Evolutionary conservation across 2,797 vertebrate genomes (phyloP).

Genomic region (Gambusia yucatana): DNA sequence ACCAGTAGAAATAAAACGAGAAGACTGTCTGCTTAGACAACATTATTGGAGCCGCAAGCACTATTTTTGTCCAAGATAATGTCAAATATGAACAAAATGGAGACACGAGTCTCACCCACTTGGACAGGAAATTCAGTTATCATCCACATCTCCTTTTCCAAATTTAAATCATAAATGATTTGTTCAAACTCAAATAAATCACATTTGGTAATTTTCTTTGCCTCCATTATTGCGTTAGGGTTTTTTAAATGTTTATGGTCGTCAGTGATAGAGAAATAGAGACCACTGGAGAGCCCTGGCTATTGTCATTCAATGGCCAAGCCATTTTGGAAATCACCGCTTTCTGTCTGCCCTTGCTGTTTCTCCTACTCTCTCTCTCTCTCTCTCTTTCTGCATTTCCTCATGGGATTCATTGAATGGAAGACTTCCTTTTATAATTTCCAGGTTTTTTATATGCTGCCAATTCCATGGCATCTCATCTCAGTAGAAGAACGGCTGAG

Average conservation of each 20-base stretch:
- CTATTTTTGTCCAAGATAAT: slow-evolving; percentile 14
- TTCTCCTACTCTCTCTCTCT: slow-evolving; percentile 41
- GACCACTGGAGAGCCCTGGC: slow-evolving; percentile 74
- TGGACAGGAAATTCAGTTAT: slow-evolving; percentile 62
- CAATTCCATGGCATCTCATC: slow-evolving; percentile 35
- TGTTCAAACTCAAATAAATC: slow-evolving; percentile 74
- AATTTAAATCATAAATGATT: slow-evolving; percentile 73
- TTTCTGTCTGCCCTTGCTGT: slow-evolving; percentile 75
- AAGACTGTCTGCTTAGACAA: slow-evolving; percentile 24
- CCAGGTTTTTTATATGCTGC: slow-evolving; percentile 74
- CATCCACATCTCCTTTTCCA: slow-evolving; percentile 70
- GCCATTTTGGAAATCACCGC: slow-evolving; percentile 79
- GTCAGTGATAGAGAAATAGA: slow-evolving; percentile 57
- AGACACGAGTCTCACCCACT: slow-evolving; percentile 47
- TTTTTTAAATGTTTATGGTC: slow-evolving; percentile 46
- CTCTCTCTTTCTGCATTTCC: slow-evolving; percentile 75
- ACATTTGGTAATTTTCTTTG: slow-evolving; percentile 74
- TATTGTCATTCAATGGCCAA: slow-evolving; percentile 86
- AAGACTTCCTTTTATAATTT: slow-evolving; percentile 85
- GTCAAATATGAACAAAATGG: slow-evolving; percentile 18
- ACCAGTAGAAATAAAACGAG: slow-evolving; percentile 5
- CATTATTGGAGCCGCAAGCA: slow-evolving; percentile 19
- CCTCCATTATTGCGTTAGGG: slow-evolving; percentile 59
- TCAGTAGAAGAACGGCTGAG: slow-evolving; percentile 38
- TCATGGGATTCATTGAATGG: slow-evolving; percentile 79